A percentile compares a stretch with the other conserved stretches of the same genome.
Conservation (phyloP, 2,888 invertebrate species). For the Apoda limacodes region DNA sequence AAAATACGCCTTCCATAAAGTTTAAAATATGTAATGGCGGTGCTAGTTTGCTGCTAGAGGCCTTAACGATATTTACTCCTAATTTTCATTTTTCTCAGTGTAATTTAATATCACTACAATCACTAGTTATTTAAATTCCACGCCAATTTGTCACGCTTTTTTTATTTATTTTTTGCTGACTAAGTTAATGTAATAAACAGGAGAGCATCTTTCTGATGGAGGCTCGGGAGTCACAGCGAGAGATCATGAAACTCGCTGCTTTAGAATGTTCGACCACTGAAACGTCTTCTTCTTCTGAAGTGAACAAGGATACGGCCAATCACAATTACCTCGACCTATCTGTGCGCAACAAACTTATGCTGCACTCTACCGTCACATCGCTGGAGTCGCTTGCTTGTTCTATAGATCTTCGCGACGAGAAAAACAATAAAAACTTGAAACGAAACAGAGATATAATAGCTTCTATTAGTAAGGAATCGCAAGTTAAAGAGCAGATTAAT, state of each 20-base stretch:
- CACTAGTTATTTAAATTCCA: no score
- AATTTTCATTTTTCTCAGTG: no score
- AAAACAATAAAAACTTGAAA: slow-evolving; percentile 31
- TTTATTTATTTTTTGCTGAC: no score
- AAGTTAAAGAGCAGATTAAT: slow-evolving; percentile 43
- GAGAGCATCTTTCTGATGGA: slow-evolving; percentile 87
- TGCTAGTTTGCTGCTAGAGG: no score
- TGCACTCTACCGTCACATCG: slow-evolving; percentile 66
- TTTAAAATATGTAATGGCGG: no score
- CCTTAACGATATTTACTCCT: no score
- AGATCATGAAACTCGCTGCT: slow-evolving; percentile 56
- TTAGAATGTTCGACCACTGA: slow-evolving; percentile 29
- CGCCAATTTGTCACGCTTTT: no score
- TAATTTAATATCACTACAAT: no score
- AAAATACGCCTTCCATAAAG: no score
- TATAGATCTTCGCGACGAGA: slow-evolving; percentile 35
- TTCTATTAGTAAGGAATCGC: slow-evolving; percentile 39
- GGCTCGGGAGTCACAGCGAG: slow-evolving; percentile 80
- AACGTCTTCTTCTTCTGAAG: no score
- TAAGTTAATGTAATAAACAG: no score
- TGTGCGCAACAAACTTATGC: slow-evolving; percentile 29
- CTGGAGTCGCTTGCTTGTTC: slow-evolving; percentile 63
- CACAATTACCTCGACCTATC: slow-evolving; percentile 41
- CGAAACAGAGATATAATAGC: slow-evolving; percentile 35
- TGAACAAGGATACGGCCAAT: no score